Evolutionary conservation across 2,797 vertebrate species (phyloP), one percentile per base, ranked within the genome.

Genomic region (Poecilia velifera): DNA sequence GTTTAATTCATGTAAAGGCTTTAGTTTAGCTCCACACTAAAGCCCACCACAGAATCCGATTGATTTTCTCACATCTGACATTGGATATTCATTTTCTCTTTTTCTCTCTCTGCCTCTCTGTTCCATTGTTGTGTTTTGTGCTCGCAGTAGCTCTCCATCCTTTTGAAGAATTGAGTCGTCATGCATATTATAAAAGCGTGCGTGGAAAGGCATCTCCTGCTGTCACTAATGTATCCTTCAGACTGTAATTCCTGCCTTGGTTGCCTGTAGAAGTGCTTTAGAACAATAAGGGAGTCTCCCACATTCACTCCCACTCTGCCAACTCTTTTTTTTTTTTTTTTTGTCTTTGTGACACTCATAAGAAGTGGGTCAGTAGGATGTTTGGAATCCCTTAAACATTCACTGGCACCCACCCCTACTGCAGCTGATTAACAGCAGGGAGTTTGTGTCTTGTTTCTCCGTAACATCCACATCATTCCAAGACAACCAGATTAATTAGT

Each of bases 401-500:
- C 72, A 74, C 75, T 76, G 62, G 64, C 72, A 66, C 62, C 62
- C 47, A 84, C 73, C 51, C 14, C 51, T 53, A 70, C 76, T 76
- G 59, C 78, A 76, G 82, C 80, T 90, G 82, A 83, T 51, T 57
- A 86, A 82, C 83, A 88, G 86, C 76, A 77, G 83, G 82, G 74
- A 89, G 79, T 76, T 80, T 81, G 79, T 83, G 77, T 88, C 85
- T 80, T 25, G 31, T 77, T 91, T 81, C 72, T 71, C 25, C 28
- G 45, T 82, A 87, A 89, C 81, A 82, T 88, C 79, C 83, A 82
- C 83, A 80, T 88, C 85, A 86, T 87, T 86, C 83, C 87, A 84
- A 82, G 85, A 88, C 87, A 90, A 84, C 80, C 83, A 82, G 76
- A 82, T 84, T 94, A 93, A 94, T 94, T 93, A 92, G 90, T 91